These are phyloP conservation scores for Poeciliopsis infans DNA, from an alignment of 2,797 vertebrate species.

Conservation along the genomic window DNA sequence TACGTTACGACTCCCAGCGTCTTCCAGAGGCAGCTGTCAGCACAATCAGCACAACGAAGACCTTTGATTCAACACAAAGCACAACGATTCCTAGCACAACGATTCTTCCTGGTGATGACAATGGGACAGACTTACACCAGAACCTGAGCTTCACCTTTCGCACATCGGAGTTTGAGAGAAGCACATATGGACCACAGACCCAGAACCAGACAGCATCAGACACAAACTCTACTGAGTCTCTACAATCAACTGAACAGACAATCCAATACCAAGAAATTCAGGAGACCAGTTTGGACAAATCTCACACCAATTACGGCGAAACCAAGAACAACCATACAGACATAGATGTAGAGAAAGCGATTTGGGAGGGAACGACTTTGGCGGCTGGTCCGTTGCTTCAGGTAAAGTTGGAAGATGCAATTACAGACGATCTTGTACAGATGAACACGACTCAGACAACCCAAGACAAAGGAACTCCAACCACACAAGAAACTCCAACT, in stretches of 20 bases:
- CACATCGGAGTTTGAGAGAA: conserved; percentile 31
- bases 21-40: conserved; percentile 21
- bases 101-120: conserved; percentile 25
- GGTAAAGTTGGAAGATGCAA: conserved; percentile 38
- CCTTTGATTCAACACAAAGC: conserved; percentile 29
- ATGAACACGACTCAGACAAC: conserved; percentile 43
- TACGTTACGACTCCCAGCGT: conserved; percentile 32
- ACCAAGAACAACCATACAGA: conserved; percentile 21
- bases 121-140: conserved; percentile 54
- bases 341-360: conserved; percentile 25
- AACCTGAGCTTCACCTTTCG: conserved; percentile 42
- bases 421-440: conserved; percentile 19
- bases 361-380: conserved; percentile 29
- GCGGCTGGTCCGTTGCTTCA: conserved; percentile 32
- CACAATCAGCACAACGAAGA: conserved; percentile 34
- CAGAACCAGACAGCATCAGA: conserved; percentile 58
- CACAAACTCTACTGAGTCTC: conserved; percentile 33
- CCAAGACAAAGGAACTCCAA: conserved; percentile 31
- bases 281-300: conserved; percentile 37
- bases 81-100: conserved; percentile 37
- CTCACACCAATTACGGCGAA: conserved; percentile 38
- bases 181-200: conserved; percentile 40
- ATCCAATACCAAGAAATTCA: conserved; percentile 55
- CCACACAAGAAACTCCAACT: conserved; percentile 36
- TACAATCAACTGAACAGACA: conserved; percentile 33